These are phyloP conservation scores for Hyperoplus immaculatus DNA, from an alignment of 2,797 vertebrate species.

Conservation along the genomic window DNA sequence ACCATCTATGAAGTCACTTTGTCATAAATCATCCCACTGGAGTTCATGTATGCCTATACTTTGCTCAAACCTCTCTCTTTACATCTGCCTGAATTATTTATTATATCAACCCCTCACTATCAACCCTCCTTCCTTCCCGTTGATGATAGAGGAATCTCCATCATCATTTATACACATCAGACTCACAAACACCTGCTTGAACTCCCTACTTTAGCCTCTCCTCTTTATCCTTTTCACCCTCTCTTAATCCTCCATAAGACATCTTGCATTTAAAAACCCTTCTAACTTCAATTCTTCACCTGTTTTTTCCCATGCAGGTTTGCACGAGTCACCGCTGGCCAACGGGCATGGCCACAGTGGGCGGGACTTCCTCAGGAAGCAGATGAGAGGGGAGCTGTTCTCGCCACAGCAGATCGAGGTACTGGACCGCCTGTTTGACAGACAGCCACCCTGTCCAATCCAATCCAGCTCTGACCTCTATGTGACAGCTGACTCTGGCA, in stretches of 20 bases:
- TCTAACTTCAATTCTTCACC: conserved; percentile 28
- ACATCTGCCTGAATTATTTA: conserved; percentile 39
- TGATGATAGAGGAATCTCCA: background rate
- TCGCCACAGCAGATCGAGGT: conserved; percentile 98
- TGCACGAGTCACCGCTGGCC: conserved; percentile 95
- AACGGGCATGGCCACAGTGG: conserved; percentile 95
- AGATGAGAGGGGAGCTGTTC: conserved; percentile 99
- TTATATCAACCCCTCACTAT: conserved; percentile 21
- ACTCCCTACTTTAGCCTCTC: too few species aligned
- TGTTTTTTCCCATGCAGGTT: conserved; percentile 80
- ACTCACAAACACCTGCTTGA: conserved; percentile 20
- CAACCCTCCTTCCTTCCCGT: conserved; percentile 20
- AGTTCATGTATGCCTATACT: conserved; percentile 46
- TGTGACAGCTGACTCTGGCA: conserved; percentile 92
- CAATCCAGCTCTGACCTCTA: conserved; percentile 92
- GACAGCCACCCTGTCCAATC: conserved; percentile 88
- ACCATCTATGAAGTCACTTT: conserved; percentile 68
- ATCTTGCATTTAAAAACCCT: conserved; percentile 2
- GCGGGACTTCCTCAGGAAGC: conserved; percentile 98
- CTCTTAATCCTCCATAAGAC: background rate
- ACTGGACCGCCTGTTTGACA: conserved; percentile 96
- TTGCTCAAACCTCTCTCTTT: conserved; percentile 41
- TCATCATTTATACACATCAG: background rate
- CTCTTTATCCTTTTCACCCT: too few species aligned
- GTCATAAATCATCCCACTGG: conserved; percentile 63